phyloP scores from a whole-genome alignment of 2,888 invertebrate genomes.

The Sussaba pulchella region DNA sequence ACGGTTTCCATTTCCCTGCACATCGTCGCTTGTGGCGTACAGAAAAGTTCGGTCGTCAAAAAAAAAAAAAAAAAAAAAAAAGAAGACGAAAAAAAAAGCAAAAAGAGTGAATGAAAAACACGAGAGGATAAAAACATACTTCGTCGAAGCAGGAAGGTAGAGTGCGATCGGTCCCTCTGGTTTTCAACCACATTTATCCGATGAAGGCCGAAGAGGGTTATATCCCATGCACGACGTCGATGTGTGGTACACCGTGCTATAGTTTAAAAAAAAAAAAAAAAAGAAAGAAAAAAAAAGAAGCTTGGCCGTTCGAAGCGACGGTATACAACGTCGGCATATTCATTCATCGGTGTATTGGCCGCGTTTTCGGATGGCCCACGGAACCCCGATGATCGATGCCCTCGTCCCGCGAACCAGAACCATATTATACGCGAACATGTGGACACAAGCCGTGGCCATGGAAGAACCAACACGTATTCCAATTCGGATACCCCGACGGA shows the following conservation, averaged over 20 bases:
- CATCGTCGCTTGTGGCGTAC: neutral
- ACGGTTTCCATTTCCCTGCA: too few species aligned
- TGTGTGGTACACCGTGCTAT: slow-evolving; percentile 24
- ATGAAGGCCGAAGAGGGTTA: slow-evolving; percentile 37
- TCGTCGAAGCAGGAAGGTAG: slow-evolving; percentile 28
- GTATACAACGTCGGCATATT: slow-evolving; percentile 37
- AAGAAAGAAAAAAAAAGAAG: slow-evolving; percentile 38
- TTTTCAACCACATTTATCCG: slow-evolving; percentile 63
- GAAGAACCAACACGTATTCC: slow-evolving; percentile 7
- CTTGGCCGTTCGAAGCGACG: slow-evolving; percentile 53
- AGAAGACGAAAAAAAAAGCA: slow-evolving; percentile 1
- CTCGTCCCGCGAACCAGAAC: slow-evolving; percentile 38
- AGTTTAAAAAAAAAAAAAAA: slow-evolving; percentile 42
- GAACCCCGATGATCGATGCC: slow-evolving; percentile 57
- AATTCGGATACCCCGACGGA: neutral
- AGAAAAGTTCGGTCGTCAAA: neutral
- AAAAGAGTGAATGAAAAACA: slow-evolving; percentile 41
- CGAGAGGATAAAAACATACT: slow-evolving; percentile 60
- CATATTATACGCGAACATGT: slow-evolving; percentile 33
- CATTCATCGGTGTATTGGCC: slow-evolving; percentile 60
- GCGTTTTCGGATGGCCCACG: slow-evolving; percentile 47
- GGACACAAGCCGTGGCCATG: slow-evolving; percentile 20
- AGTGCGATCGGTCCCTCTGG: slow-evolving; percentile 48
- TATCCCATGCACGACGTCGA: neutral
- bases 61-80: slow-evolving; percentile 5